Evolutionary conservation across 1,140 invertebrate species (phyloP).

Genomic region (Drosophila orena): DNA sequence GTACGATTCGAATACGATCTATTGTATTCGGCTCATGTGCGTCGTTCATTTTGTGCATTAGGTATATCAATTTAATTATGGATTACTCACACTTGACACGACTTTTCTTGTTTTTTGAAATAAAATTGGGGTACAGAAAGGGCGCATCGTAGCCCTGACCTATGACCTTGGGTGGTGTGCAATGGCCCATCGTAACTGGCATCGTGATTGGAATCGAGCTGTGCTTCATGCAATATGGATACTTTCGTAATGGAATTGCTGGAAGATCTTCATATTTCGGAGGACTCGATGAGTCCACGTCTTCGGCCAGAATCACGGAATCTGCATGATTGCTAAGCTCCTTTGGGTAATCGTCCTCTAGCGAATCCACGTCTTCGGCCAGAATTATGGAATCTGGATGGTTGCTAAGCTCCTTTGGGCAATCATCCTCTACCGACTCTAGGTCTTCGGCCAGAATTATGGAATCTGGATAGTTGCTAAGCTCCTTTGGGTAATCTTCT

Average conservation of each 20-base stretch:
- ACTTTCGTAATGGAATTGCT: neutral
- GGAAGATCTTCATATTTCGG: neutral
- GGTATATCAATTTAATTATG: neutral
- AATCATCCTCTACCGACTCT: neutral
- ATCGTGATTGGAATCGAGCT: too few species aligned
- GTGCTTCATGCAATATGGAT: neutral
- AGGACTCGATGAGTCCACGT: neutral
- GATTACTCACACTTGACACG: conserved; percentile 45
- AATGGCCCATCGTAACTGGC: conserved; percentile 2
- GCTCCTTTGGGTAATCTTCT: too few species aligned
- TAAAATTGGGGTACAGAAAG: conserved; percentile 43
- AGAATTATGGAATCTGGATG: too few species aligned
- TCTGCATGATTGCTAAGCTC: too few species aligned
- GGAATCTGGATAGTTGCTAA: too few species aligned
- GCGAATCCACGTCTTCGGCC: neutral
- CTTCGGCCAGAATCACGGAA: neutral
- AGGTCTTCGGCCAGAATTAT: too few species aligned
- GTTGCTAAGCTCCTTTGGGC: neutral
- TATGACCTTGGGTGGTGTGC: conserved; percentile 15
- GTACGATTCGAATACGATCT: too few species aligned
- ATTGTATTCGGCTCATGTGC: too few species aligned
- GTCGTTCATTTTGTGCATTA: too few species aligned
- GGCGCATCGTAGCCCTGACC: conserved; percentile 53
- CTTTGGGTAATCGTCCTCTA: neutral
- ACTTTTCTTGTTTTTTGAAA: conserved; percentile 13